Evolutionary conservation across 2,113 vertebrate species (phyloP).

Genomic region (Empidonax alnorum): DNA sequence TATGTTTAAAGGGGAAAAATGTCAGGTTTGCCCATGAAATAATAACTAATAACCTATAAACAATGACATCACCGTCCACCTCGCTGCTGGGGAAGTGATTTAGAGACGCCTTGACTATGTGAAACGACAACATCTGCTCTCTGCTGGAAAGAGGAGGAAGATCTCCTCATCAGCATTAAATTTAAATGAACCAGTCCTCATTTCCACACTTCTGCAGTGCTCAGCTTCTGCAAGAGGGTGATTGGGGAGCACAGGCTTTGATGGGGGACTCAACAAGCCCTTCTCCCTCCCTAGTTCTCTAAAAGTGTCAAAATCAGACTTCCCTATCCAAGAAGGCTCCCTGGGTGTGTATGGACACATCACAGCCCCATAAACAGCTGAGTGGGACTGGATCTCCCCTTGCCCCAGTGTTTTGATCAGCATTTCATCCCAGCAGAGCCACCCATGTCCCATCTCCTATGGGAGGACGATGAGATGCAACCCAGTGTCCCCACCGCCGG

Average conservation of each 20-base stretch:
- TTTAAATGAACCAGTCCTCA: conserved; percentile 71
- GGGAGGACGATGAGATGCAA: rapidly evolving
- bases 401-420: not conserved
- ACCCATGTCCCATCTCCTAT: rapidly evolving
- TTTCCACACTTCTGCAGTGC: conserved; percentile 45
- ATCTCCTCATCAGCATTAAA: conserved; percentile 76
- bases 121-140: conserved; percentile 61
- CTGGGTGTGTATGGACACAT: rapidly evolving
- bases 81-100: conserved; percentile 51
- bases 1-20: conserved; percentile 46
- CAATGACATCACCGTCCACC: conserved; percentile 32
- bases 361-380: rapidly evolving
- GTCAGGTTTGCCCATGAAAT: conserved; percentile 35
- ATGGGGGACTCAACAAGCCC: not conserved
- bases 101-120: conserved; percentile 28
- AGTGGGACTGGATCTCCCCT: not conserved
- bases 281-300: not conserved
- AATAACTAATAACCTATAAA: conserved; percentile 53
- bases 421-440: not conserved
- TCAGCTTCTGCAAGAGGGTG: conserved; percentile 47
- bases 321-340: not conserved
- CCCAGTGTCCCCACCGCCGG: rapidly evolving
- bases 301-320: not conserved
- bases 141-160: conserved; percentile 72
- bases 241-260: not conserved